These are phyloP conservation scores for Malurus splendens DNA, from an alignment of 2,797 vertebrate genomes.

Conservation along the genomic window DNA sequence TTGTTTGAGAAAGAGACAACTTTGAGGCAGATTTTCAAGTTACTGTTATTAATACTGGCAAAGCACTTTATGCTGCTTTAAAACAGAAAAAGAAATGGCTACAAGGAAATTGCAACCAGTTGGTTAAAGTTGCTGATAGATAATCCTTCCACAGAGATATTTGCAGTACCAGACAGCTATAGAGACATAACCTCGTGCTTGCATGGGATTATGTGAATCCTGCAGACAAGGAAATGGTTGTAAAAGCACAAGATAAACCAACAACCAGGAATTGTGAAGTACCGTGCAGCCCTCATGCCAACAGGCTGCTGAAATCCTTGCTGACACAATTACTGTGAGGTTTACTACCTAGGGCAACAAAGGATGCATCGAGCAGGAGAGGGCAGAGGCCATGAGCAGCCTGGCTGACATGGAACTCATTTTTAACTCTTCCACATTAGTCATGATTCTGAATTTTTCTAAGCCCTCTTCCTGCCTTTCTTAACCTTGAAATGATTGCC, in stretches of 20 bases:
- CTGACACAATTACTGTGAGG: background rate
- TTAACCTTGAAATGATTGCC: background rate
- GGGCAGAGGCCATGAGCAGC: background rate
- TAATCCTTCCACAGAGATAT: background rate
- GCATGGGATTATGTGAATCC: accelerated
- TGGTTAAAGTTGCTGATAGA: background rate
- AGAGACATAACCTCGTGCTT: accelerated
- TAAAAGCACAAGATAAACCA: background rate
- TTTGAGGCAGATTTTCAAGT: background rate
- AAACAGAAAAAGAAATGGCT: background rate
- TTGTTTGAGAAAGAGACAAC: background rate
- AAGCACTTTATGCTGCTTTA: background rate
- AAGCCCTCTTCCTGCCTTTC: background rate
- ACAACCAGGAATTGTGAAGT: background rate
- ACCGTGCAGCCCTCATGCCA: background rate
- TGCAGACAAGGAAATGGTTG: background rate
- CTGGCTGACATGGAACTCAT: background rate
- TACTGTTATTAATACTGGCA: background rate
- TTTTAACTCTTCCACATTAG: background rate
- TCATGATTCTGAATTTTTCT: background rate
- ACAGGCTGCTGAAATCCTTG: background rate
- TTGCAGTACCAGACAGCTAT: accelerated
- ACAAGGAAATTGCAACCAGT: background rate
- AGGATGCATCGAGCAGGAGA: accelerated
- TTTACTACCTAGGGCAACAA: background rate